Percentiles rank a stretch among this genome's conserved stretches.
Evolutionary conservation across 64 coral and sea anemone genomes (phyloP).

Genomic region (Pocillopora damicornis): DNA sequence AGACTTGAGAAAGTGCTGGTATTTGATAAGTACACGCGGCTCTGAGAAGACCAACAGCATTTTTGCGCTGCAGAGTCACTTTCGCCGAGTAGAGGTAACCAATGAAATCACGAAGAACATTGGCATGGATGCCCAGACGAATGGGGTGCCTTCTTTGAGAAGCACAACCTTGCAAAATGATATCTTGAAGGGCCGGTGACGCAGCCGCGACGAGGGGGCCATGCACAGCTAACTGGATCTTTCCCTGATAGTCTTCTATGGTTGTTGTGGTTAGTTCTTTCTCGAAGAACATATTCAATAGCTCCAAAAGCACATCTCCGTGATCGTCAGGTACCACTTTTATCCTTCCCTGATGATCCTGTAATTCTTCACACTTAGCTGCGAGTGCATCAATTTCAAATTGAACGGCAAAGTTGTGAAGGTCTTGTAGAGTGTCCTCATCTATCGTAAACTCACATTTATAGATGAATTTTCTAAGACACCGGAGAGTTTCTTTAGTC

Average conservation of each 20-base stretch:
- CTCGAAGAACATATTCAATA: constrained; percentile 3
- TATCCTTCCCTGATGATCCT: background rate
- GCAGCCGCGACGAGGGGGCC: constrained; percentile 22
- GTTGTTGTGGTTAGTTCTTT: constrained; percentile 7
- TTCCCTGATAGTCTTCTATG: background rate
- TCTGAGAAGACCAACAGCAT: background rate
- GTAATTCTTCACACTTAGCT: background rate
- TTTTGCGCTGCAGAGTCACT: background rate
- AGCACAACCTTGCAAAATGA: background rate
- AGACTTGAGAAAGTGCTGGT: constrained; percentile 8
- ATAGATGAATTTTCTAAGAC: constrained; percentile 28
- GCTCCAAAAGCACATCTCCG: background rate
- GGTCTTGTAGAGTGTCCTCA: background rate
- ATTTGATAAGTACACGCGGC: constrained; percentile 10
- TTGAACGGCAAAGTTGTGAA: constrained; percentile 23
- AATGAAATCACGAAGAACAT: background rate
- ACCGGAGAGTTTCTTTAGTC: constrained; percentile 4
- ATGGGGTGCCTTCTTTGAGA: background rate
- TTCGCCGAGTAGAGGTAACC: constrained; percentile 41
- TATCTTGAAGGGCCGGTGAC: background rate
- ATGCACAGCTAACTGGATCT: background rate
- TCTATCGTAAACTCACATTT: constrained; percentile 9
- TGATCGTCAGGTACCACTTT: constrained; percentile 9
- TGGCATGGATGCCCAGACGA: constrained; percentile 1
- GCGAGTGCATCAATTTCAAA: background rate